These are phyloP conservation scores for Leptinotarsa texana DNA, from an alignment of 1,140 invertebrate species.

Conservation along the genomic window DNA sequence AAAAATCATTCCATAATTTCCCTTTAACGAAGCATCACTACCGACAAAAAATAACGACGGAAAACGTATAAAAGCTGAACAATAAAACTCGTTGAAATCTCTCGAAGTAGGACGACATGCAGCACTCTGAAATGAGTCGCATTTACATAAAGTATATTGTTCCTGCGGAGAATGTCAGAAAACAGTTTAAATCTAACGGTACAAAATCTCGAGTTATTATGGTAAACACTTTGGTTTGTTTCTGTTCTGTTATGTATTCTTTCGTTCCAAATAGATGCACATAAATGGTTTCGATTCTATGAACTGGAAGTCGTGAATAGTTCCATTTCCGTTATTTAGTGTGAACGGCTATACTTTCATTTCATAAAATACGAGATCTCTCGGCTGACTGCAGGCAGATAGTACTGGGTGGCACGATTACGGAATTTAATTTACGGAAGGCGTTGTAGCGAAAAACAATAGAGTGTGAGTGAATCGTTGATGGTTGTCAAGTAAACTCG, in stretches of 20 bases:
- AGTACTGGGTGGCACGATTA: too few relatives aligned
- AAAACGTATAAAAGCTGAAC: not conserved
- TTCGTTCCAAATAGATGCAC: not conserved
- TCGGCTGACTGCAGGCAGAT: too few relatives aligned
- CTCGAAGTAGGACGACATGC: not conserved
- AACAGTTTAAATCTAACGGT: slow-evolving; percentile 3
- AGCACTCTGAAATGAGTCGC: not conserved
- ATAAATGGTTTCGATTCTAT: slow-evolving; percentile 6
- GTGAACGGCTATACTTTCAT: not conserved
- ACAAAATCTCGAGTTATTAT: not conserved
- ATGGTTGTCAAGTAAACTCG: too few relatives aligned
- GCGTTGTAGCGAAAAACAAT: too few relatives aligned
- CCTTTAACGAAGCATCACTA: too few relatives aligned
- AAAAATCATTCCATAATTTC: too few relatives aligned
- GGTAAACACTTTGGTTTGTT: slow-evolving; percentile 6
- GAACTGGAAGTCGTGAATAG: slow-evolving; percentile 1
- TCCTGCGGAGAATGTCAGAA: not conserved
- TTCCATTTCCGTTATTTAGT: not conserved
- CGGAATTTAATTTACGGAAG: too few relatives aligned
- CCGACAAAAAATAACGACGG: too few relatives aligned
- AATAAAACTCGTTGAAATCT: not conserved
- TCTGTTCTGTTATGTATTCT: slow-evolving; percentile 3
- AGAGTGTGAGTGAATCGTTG: too few relatives aligned
- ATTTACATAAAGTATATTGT: slow-evolving; percentile 4
- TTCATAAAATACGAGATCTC: too few relatives aligned